These are phyloP conservation scores for Poeciliopsis retropinna DNA, from an alignment of 2,113 vertebrate genomes.

Conservation along the genomic window DNA sequence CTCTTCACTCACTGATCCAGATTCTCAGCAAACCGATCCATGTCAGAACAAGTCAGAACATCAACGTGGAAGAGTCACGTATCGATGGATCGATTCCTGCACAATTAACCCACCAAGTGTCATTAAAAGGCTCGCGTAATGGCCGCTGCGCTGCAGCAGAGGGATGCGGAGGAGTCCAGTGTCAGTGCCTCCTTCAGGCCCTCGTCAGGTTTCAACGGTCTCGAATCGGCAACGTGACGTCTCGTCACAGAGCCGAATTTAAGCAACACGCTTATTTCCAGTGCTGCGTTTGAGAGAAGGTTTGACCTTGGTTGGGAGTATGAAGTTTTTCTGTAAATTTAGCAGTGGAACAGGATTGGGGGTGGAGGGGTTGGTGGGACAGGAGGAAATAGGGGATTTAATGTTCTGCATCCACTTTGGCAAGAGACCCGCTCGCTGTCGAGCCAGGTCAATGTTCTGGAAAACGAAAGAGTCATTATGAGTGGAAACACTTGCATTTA, in stretches of 20 bases:
- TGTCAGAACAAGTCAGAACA: conserved; percentile 37
- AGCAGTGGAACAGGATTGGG: background rate
- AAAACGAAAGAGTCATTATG: conserved; percentile 71
- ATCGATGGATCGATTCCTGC: conserved; percentile 75
- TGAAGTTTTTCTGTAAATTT: conserved; percentile 56
- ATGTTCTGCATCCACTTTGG: conserved; percentile 72
- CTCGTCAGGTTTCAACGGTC: conserved; percentile 20
- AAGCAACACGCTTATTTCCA: conserved; percentile 32
- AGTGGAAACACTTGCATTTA: conserved; percentile 76
- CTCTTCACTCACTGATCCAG: no score
- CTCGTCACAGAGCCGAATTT: conserved; percentile 25
- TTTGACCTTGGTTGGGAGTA: conserved; percentile 37
- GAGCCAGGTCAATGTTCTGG: conserved; percentile 70
- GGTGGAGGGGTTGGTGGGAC: background rate
- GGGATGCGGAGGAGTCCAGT: conserved; percentile 25
- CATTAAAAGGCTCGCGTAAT: conserved; percentile 76
- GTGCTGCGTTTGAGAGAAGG: conserved; percentile 34
- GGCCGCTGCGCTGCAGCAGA: conserved; percentile 57
- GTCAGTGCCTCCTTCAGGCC: conserved; percentile 22
- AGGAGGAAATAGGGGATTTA: conserved; percentile 50
- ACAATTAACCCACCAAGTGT: conserved; percentile 79
- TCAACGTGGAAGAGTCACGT: conserved; percentile 73
- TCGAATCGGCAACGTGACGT: conserved; percentile 48
- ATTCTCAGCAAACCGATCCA: no score
- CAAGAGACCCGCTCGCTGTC: conserved; percentile 40